phyloP scores from a whole-genome alignment of 2,888 invertebrate species.

The Melolontha melolontha region DNA sequence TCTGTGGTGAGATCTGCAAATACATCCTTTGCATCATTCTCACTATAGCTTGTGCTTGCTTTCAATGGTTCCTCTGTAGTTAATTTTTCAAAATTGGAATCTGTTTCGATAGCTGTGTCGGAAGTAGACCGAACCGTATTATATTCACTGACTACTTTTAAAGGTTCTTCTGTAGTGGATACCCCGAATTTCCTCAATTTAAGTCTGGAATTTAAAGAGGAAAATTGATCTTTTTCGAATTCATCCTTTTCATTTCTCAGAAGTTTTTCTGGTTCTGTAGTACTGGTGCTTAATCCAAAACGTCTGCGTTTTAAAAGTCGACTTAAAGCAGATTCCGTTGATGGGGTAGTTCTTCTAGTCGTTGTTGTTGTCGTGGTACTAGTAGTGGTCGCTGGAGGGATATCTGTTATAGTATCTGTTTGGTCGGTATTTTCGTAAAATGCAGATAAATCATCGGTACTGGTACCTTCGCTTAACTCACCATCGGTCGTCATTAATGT shows the following conservation, averaged over 20 bases:
- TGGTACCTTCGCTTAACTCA: not conserved
- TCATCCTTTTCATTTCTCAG: conserved; percentile 1
- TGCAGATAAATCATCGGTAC: conserved; percentile 12
- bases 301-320: conserved; percentile 35
- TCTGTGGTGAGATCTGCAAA: not conserved
- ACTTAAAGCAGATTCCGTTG: conserved; percentile 39
- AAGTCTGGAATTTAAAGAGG: conserved; percentile 17
- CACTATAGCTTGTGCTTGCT: not conserved
- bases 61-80: conserved; percentile 4
- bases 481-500: no score
- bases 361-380: conserved; percentile 7
- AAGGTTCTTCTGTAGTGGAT: conserved; percentile 9
- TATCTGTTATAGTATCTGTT: not conserved
- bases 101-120: not conserved
- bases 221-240: conserved; percentile 1
- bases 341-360: conserved; percentile 16
- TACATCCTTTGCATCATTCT: not conserved
- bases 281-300: conserved; percentile 16
- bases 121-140: not conserved
- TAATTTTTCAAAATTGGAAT: not conserved
- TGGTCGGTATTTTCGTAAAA: conserved; percentile 4
- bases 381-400: not conserved
- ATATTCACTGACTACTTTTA: not conserved
- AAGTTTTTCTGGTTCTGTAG: conserved; percentile 1
- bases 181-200: conserved; percentile 1